Evolutionary conservation across 1,140 invertebrate species (phyloP).

Genomic region (Drosophila asahinai): DNA sequence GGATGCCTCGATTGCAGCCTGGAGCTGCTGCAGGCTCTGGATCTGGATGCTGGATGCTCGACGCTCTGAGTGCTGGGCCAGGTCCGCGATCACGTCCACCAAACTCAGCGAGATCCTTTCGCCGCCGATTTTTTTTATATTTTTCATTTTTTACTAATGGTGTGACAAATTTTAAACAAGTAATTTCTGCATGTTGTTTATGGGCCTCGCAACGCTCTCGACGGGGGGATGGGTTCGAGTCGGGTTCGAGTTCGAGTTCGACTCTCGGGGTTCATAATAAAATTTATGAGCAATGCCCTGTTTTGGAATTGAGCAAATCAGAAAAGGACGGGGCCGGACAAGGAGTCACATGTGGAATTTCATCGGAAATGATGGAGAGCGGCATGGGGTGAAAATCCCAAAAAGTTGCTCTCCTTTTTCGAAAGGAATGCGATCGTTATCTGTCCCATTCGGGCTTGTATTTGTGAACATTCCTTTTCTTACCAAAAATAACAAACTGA

Average conservation of each 20-base stretch:
- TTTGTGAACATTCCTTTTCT: too few species aligned
- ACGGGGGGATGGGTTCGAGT: slow-evolving; percentile 60
- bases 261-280: slow-evolving; percentile 69
- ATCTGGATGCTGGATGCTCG: slow-evolving; percentile 3
- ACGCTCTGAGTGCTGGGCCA: slow-evolving; percentile 12
- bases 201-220: slow-evolving; percentile 74
- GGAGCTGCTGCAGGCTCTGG: slow-evolving; percentile 9
- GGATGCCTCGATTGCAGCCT: slow-evolving; percentile 29
- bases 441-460: not conserved
- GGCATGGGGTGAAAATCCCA: slow-evolving; percentile 30
- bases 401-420: slow-evolving; percentile 43
- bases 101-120: slow-evolving; percentile 74
- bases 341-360: slow-evolving; percentile 41
- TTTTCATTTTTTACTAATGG: slow-evolving; percentile 73
- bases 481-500: not conserved
- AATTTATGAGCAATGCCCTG: slow-evolving; percentile 78
- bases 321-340: slow-evolving; percentile 17
- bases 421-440: slow-evolving; percentile 31
- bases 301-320: slow-evolving; percentile 53
- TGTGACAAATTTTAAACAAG: slow-evolving; percentile 84
- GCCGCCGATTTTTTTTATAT: slow-evolving; percentile 65
- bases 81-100: slow-evolving; percentile 41
- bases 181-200: slow-evolving; percentile 84
- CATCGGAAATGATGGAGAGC: slow-evolving; percentile 20
- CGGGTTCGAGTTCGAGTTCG: slow-evolving; percentile 29